Evolutionary conservation across 2,797 vertebrate species (phyloP).

Genomic region (Protosalanx chinensis): DNA sequence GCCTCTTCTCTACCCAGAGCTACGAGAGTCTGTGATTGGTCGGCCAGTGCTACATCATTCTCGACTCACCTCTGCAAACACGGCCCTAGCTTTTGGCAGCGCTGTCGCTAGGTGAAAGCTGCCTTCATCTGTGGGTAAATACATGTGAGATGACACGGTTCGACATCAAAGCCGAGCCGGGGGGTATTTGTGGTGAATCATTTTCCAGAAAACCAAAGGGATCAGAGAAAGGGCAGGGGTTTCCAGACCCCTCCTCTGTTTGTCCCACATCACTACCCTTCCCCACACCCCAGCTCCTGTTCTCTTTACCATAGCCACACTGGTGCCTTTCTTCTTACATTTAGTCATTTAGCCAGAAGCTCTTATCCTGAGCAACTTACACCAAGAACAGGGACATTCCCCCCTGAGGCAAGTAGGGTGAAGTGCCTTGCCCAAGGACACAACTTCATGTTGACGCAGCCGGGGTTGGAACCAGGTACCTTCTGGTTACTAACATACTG

Average conservation of each 20-base stretch:
- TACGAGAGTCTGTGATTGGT: background rate
- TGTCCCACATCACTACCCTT: background rate
- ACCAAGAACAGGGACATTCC: no score
- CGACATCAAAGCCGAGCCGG: constrained; percentile 1
- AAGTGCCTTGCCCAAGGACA: no score
- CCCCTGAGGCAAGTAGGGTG: no score
- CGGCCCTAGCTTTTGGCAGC: background rate
- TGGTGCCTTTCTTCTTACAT: background rate
- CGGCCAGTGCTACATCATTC: background rate
- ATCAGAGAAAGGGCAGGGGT: background rate
- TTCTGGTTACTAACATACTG: no score
- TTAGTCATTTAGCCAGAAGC: no score
- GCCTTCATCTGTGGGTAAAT: constrained; percentile 5
- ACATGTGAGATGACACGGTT: constrained; percentile 7
- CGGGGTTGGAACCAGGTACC: no score
- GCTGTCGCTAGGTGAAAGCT: background rate
- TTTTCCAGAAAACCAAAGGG: constrained; percentile 1
- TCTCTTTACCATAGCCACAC: background rate
- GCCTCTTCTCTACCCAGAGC: background rate
- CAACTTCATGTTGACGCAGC: no score
- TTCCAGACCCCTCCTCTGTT: background rate
- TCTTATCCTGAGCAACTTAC: no score
- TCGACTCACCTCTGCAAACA: constrained; percentile 22
- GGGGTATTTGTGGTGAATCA: constrained; percentile 4
- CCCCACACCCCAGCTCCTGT: background rate